Percentiles rank a stretch among this genome's conserved stretches.
Conservation (phyloP, 2,797 vertebrate species). For the Malurus splendens region DNA sequence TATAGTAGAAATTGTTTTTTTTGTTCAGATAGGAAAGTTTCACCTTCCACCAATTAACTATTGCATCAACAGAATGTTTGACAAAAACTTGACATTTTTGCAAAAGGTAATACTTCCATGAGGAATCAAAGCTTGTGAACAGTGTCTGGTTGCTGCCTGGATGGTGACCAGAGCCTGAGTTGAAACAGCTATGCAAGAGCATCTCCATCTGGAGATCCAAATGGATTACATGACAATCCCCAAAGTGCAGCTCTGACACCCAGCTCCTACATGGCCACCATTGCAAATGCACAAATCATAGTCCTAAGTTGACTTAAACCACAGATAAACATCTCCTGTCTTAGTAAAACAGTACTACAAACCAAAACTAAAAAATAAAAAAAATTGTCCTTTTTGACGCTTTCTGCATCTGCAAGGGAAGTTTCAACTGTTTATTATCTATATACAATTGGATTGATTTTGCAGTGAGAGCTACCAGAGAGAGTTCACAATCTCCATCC, state of each 20-base stretch:
- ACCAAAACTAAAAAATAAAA: neutral
- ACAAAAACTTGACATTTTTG: neutral
- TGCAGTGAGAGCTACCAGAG: neutral
- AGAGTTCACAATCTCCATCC: neutral
- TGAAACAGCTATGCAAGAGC: neutral
- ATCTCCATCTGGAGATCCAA: neutral
- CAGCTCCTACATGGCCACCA: neutral
- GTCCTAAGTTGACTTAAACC: neutral
- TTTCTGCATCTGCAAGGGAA: neutral
- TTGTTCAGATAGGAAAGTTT: neutral
- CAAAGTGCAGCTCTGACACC: neutral
- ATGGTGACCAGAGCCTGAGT: neutral
- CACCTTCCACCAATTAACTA: neutral
- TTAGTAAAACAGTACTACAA: neutral
- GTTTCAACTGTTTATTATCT: neutral
- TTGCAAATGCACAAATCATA: neutral
- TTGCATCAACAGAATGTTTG: neutral
- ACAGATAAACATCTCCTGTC: neutral
- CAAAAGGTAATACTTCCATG: neutral
- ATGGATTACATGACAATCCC: neutral
- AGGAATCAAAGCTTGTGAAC: neutral
- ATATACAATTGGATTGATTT: neutral
- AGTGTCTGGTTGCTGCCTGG: neutral
- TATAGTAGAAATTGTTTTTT: neutral
- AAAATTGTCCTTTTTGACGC: neutral